Percentiles rank a stretch among this genome's conserved stretches.
Conservation (phyloP, 2,888 invertebrate genomes). For the Mythimna lalbum region DNA sequence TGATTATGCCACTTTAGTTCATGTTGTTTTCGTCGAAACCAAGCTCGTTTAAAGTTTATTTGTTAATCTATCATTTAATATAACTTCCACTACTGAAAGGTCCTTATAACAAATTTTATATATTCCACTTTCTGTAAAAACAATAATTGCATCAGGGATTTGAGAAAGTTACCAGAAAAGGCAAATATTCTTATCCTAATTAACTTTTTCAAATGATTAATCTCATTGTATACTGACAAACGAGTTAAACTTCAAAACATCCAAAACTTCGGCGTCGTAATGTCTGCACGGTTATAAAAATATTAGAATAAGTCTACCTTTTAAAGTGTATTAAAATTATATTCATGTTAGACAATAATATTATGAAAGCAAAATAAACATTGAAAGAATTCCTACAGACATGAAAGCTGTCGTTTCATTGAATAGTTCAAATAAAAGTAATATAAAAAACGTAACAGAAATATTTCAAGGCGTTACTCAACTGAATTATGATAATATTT, state of each 20-base stretch:
- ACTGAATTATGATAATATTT: constrained; percentile 56
- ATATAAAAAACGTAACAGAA: constrained; percentile 44
- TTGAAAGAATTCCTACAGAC: constrained; percentile 6
- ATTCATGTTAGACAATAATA: constrained; percentile 23
- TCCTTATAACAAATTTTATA: neutral
- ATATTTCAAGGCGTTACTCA: constrained; percentile 56
- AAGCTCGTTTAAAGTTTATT: neutral
- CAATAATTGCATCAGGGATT: neutral
- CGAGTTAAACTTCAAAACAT: neutral
- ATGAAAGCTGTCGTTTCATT: constrained; percentile 5
- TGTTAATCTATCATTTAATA: neutral
- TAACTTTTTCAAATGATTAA: neutral
- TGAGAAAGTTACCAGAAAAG: neutral
- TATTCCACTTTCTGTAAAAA: neutral
- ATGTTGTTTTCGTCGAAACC: constrained; percentile 19
- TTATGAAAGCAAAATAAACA: constrained; percentile 24
- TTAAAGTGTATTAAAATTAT: constrained; percentile 3
- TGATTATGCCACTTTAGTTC: constrained; percentile 60
- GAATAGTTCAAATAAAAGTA: constrained; percentile 38
- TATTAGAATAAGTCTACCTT: neutral
- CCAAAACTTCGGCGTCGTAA: neutral
- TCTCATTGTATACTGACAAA: neutral
- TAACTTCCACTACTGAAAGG: neutral
- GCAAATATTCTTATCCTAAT: neutral
- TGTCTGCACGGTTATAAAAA: constrained; percentile 20